Base-by-base conservation (phyloP, 2,797 vertebrate species). In the Anomalospiza imberbis region DNA sequence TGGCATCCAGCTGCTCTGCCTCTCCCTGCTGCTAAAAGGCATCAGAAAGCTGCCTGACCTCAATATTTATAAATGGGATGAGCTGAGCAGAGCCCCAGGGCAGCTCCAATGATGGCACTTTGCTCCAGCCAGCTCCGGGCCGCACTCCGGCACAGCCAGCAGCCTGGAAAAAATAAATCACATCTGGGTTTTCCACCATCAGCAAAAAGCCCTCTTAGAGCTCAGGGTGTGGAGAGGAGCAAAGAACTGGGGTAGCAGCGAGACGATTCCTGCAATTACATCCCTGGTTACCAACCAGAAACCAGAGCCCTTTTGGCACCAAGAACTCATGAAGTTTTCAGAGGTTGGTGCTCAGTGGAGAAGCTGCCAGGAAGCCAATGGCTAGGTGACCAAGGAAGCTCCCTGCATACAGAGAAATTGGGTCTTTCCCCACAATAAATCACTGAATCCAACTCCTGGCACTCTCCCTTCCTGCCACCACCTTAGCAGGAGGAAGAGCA, bases 131-230 rank as follows among this genome's bases (percentile, higher is more conserved):
- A 1, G 84, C 68, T 68, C 55, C 0, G 0, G 42, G 25, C 47
- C 0, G 1, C 0, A 0, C 36, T 48, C 54, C 0, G 0, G 2
- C n/a, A 10, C 50, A 44, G 32, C 44, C 70, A 65, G 47, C 53
- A 89, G 47, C 42, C 67, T 54, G 40, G 13, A 51, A 88, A 65
- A 54, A 42, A 40, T 13, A 24, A 44, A 70, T 50, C 53, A 34
- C 42, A 61, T 34, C 36, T 55, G 72, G 8, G 17, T 13, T 57
- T 12, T 4, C 1, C 18, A 25, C 28, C 11, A 50, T 7, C 55
- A 63, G 25, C 21, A 85, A 70, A 55, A 50, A 51, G 16, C 0
- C 6, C 28, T 14, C 28, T 45, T 14, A 26, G 17, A 73, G 17
- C 24, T 13, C 22, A n/a, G 7, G 0, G 2, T 22, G 29, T 13